A percentile compares a stretch with the other conserved stretches of the same genome.
These are phyloP conservation scores for Melipona bicolor DNA, from an alignment of 2,888 invertebrate species.

Conservation along the genomic window DNA sequence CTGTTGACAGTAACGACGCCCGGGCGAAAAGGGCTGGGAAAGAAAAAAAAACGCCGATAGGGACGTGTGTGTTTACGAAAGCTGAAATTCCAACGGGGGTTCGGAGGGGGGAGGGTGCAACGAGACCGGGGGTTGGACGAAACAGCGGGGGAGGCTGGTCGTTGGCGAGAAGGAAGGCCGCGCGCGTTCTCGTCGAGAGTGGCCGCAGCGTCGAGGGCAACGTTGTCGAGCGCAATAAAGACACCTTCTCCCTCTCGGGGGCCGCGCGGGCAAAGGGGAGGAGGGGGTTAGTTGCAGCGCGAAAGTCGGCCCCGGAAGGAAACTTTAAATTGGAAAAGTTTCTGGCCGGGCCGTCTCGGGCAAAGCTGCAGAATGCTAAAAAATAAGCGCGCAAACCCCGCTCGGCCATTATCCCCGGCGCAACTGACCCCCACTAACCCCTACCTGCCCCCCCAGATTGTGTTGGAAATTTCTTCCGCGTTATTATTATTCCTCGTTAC, in stretches of 20 bases:
- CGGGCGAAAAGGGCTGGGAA: conserved; percentile 60
- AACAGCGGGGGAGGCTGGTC: conserved; percentile 19
- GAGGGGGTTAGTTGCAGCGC: conserved; percentile 71
- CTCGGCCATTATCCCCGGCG: conserved; percentile 52
- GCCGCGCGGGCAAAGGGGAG: no score
- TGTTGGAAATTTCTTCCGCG: background rate
- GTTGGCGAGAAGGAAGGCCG: conserved; percentile 10
- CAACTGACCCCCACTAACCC: background rate
- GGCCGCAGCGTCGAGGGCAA: conserved; percentile 69
- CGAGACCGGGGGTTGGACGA: conserved; percentile 8
- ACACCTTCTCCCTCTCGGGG: conserved; percentile 72
- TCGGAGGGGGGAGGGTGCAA: background rate
- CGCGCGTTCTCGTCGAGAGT: conserved; percentile 34
- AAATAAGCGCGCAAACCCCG: conserved; percentile 65
- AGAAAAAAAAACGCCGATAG: conserved; percentile 69
- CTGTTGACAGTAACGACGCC: conserved; percentile 70
- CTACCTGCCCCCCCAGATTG: background rate
- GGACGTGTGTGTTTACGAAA: conserved; percentile 74
- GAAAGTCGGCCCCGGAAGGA: conserved; percentile 77
- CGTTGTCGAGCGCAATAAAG: conserved; percentile 82
- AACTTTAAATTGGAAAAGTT: conserved; percentile 83
- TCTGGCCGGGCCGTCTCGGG: conserved; percentile 71
- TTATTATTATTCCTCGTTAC: background rate
- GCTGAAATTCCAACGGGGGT: conserved; percentile 61
- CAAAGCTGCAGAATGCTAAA: conserved; percentile 73